A percentile compares a stretch with the other conserved stretches of the same genome.
Evolutionary conservation across 2,113 vertebrate species (phyloP).

Genomic region (Pipa parva): DNA sequence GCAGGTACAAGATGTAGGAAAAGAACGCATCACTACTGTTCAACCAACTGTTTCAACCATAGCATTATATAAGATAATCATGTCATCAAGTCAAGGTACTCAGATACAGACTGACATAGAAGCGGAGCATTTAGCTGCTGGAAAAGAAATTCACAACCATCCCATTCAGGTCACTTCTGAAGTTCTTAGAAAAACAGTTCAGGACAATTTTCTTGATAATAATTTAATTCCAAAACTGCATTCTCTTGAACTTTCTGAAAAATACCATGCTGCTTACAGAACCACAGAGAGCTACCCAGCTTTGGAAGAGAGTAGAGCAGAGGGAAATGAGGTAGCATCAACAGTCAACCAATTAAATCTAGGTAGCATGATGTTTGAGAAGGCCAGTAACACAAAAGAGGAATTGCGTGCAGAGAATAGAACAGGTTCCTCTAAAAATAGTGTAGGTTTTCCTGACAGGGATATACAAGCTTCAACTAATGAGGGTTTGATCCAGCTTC

Average conservation of each 20-base stretch:
- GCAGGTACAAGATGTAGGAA: background rate
- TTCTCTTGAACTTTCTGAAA: background rate
- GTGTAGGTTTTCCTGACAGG: background rate
- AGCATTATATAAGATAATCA: background rate
- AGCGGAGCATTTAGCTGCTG: constrained; percentile 3
- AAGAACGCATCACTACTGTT: constrained; percentile 6
- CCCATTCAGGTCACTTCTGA: background rate
- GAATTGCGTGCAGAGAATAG: constrained; percentile 3
- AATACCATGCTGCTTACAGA: constrained; percentile 2
- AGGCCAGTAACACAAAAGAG: constrained; percentile 8
- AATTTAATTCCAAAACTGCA: constrained; percentile 8
- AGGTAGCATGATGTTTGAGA: constrained; percentile 5
- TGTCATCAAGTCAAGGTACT: background rate
- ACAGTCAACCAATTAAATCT: constrained; percentile 10
- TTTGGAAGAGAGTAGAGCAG: background rate
- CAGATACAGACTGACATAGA: constrained; percentile 29
- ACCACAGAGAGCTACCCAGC: constrained; percentile 20
- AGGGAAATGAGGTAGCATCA: constrained; percentile 30
- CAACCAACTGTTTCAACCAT: constrained; percentile 22
- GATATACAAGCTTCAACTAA: background rate
- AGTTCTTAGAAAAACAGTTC: background rate
- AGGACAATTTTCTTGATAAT: constrained; percentile 22
- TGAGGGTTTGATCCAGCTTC: background rate
- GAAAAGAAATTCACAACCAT: background rate
- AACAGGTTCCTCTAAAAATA: background rate